Percentiles rank a stretch among this genome's conserved stretches.
phyloP scores from a whole-genome alignment of 1,140 invertebrate species.

The Camponotus pennsylvanicus region DNA sequence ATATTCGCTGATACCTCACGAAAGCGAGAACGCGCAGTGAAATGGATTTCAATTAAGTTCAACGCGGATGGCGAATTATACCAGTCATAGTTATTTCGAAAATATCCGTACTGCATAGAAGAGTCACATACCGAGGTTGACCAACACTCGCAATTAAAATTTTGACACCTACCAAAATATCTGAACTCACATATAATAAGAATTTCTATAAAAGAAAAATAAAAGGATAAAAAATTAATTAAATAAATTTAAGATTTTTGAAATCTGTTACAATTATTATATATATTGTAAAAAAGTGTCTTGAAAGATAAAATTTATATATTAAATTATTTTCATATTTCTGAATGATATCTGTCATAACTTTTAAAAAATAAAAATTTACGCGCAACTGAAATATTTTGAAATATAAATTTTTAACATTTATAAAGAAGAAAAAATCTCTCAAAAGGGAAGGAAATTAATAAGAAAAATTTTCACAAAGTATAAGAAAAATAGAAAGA shows the following conservation, averaged over 20 bases:
- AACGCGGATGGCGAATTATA: constrained; percentile 14
- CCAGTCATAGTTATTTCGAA: not conserved
- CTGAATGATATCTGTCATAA: not conserved
- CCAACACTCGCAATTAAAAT: constrained; percentile 17
- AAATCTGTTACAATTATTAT: not conserved
- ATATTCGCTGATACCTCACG: constrained; percentile 30
- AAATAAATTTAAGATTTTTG: constrained; percentile 12
- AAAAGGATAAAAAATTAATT: no score
- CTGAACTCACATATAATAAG: not conserved
- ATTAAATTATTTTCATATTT: not conserved
- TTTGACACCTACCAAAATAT: not conserved
- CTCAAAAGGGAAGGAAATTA: not conserved
- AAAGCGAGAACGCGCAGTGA: not conserved
- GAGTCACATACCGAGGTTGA: not conserved
- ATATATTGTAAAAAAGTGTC: not conserved
- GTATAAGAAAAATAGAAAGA: not conserved
- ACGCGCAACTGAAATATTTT: not conserved
- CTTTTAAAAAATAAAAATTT: not conserved
- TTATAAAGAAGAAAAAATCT: not conserved
- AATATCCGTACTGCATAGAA: not conserved
- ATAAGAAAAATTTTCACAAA: not conserved
- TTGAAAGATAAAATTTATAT: not conserved
- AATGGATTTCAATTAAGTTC: constrained; percentile 55
- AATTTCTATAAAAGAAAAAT: no score
- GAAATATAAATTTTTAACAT: constrained; percentile 2